Base-by-base conservation (phyloP, 2,888 invertebrate genomes). In the Minunthozetes semirufus region DNA sequence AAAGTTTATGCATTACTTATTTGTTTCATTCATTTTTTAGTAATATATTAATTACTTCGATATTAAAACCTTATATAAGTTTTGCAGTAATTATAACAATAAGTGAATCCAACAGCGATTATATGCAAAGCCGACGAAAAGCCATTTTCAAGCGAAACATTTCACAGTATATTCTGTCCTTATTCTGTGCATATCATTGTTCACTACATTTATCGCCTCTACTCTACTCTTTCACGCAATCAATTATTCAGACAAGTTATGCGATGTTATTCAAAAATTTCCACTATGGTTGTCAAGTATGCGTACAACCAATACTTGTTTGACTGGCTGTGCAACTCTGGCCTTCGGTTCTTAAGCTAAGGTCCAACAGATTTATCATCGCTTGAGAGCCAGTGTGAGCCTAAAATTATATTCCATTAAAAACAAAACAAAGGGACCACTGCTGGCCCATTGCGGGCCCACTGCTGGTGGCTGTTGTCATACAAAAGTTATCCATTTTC, bases 401-500 rank as follows among this genome's bases (percentile, higher is more conserved):
- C 38, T 66, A 66, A 38, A 33, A 59, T 27, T 59, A 66, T 66
- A 27, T 48, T 48, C 6, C 61, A 29, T 29, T 53, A 61, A 38
- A 70, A 25, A 70, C 15, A 70, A 46, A 48, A 70, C 70, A 70
- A 70, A 70, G 38, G 46, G 70, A 46, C 70, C 46, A 70, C 38
- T 42, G 22, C 22, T 42, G 46, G 22, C 46, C n/a, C 42, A n/a
- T 8, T 17, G 29, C 25, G 25, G 25, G 17, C 56, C 56, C 56
- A 19, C 59, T 59, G 59, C 9, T 59, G 59, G 59, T 17, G 29
- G 22, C 59, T 59, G 59, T 59, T 59, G 59, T 29, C 22, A 27
- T 59, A 59, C 59, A 59, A 59, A 59, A 59, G 59, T 70, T 70
- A 70, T 70, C 42, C 70, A 70, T 70, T 70, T 70, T 70, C 70